A percentile compares a stretch with the other conserved stretches of the same genome.
phyloP scores from a whole-genome alignment of 2,888 invertebrate species.

The Microplitis manilae region DNA sequence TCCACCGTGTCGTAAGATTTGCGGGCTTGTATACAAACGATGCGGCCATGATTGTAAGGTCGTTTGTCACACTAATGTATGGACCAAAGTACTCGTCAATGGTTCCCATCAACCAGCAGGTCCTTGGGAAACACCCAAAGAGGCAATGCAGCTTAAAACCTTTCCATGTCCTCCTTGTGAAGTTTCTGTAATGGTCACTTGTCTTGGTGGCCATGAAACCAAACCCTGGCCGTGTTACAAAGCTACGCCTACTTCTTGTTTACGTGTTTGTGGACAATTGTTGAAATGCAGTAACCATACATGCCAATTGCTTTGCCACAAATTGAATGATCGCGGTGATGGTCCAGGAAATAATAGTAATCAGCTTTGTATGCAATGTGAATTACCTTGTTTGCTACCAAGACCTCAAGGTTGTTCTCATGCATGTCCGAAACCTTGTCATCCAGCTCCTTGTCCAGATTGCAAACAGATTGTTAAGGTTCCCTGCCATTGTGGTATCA shows the following conservation, averaged over 20 bases:
- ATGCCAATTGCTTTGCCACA: slow-evolving; percentile 83
- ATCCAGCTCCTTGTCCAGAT: slow-evolving; percentile 82
- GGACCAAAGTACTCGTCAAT: slow-evolving; percentile 74
- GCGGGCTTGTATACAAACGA: slow-evolving; percentile 74
- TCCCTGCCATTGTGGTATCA: slow-evolving; percentile 87
- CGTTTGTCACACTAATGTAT: slow-evolving; percentile 84
- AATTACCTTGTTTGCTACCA: slow-evolving; percentile 76
- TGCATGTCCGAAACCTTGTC: slow-evolving; percentile 80
- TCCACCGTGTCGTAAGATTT: slow-evolving; percentile 85
- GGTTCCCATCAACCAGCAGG: slow-evolving; percentile 75
- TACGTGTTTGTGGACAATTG: slow-evolving; percentile 81
- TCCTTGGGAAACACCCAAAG: slow-evolving; percentile 73
- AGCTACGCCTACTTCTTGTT: slow-evolving; percentile 84
- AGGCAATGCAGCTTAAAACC: slow-evolving; percentile 71
- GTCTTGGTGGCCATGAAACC: slow-evolving; percentile 82
- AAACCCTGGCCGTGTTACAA: slow-evolving; percentile 80
- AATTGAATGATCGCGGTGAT: slow-evolving; percentile 72
- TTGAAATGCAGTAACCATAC: slow-evolving; percentile 86
- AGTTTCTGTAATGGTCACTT: slow-evolving; percentile 80
- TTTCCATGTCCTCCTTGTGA: slow-evolving; percentile 83
- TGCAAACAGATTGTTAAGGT: slow-evolving; percentile 81
- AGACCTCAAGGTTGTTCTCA: slow-evolving; percentile 85
- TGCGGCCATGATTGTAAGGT: slow-evolving; percentile 82
- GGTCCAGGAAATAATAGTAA: slow-evolving; percentile 39
- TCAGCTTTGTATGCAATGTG: slow-evolving; percentile 75